phyloP scores from a whole-genome alignment of 2,888 invertebrate genomes.

The Cyaniris semiargus region DNA sequence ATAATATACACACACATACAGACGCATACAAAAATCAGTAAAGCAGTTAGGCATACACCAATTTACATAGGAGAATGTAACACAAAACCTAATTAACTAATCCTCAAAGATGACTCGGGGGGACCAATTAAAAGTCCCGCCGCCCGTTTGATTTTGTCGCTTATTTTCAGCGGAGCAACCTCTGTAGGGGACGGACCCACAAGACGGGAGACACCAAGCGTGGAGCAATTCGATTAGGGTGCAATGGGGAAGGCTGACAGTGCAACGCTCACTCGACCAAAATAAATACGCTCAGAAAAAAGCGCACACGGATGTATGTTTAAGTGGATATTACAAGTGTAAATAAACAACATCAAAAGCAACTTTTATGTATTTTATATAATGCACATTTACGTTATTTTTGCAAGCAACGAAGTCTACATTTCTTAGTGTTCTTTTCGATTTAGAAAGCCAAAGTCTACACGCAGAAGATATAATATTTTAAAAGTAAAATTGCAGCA shows the following conservation, averaged over 20 bases:
- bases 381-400: not conserved
- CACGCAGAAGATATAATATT: not conserved
- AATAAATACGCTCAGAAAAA: conserved; percentile 43
- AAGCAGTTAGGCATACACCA: conserved; percentile 26
- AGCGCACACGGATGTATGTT: conserved; percentile 5
- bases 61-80: conserved; percentile 38
- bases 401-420: not conserved
- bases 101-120: conserved; percentile 63
- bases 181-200: conserved; percentile 71
- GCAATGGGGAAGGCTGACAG: conserved; percentile 73
- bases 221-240: conserved; percentile 78
- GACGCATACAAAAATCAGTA: not conserved
- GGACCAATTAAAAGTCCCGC: conserved; percentile 70
- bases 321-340: not conserved
- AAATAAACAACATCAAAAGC: not conserved
- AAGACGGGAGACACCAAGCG: conserved; percentile 74
- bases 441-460: not conserved
- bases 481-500: not conserved
- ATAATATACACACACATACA: too few relatives aligned
- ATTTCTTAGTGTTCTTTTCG: not conserved
- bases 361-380: not conserved
- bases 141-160: conserved; percentile 65
- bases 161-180: conserved; percentile 72
- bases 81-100: conserved; percentile 71
- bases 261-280: conserved; percentile 56